Conservation (phyloP, 2,113 vertebrate species). For the Tricholaema leucomelas region DNA sequence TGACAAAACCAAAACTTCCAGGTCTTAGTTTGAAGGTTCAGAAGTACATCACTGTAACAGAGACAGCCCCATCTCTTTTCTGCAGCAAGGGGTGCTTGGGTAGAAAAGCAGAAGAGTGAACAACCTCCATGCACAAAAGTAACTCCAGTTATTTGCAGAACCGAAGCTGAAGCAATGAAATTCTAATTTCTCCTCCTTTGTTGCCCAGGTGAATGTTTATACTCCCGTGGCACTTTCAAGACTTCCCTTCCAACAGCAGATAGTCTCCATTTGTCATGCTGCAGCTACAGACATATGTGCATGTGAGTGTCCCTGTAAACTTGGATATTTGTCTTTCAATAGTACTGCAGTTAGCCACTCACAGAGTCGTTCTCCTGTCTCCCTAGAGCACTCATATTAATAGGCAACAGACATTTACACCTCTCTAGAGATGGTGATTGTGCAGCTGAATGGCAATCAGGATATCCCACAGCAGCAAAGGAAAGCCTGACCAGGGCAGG, state of each 20-base stretch:
- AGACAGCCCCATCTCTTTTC: neutral
- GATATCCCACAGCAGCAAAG: neutral
- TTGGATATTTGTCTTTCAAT: slow-evolving; percentile 15
- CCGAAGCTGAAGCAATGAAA: slow-evolving; percentile 18
- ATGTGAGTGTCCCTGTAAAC: neutral
- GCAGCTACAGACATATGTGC: rapidly evolving
- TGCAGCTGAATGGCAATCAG: slow-evolving; percentile 6
- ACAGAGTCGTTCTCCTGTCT: neutral
- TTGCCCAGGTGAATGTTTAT: slow-evolving; percentile 32
- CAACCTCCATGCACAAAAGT: neutral
- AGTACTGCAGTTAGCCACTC: neutral
- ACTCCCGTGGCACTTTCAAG: neutral
- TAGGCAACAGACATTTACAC: slow-evolving; percentile 1
- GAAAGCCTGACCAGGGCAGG: neutral
- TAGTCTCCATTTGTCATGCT: neutral
- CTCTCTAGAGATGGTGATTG: slow-evolving; percentile 15
- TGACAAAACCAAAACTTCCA: neutral
- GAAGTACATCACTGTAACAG: neutral
- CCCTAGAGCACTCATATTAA: slow-evolving; percentile 3
- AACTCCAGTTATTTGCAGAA: neutral
- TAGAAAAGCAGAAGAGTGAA: neutral
- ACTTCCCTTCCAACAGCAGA: slow-evolving; percentile 47
- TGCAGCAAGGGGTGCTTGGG: neutral
- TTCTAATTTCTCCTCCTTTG: neutral
- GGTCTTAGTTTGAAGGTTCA: neutral